Percentiles rank a stretch among this genome's conserved stretches.
These are phyloP conservation scores for Electrona antarctica DNA, from an alignment of 2,113 vertebrate genomes.

Conservation along the genomic window DNA sequence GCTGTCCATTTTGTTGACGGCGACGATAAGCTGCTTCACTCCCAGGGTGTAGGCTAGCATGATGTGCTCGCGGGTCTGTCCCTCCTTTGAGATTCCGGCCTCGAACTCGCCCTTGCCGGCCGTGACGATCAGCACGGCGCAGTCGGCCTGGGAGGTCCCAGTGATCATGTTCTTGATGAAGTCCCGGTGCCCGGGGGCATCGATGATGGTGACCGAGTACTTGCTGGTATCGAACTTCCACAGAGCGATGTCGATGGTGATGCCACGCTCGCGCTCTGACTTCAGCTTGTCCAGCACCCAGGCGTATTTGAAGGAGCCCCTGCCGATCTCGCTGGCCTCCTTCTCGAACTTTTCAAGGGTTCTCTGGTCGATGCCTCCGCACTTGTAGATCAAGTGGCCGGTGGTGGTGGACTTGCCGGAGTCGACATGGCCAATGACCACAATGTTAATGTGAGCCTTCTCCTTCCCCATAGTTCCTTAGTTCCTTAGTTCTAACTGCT, in stretches of 20 bases:
- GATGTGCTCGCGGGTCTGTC: conserved; percentile 89
- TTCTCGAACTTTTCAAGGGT: no score
- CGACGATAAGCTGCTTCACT: conserved; percentile 87
- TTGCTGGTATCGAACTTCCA: conserved; percentile 91
- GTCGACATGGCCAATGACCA: conserved; percentile 90
- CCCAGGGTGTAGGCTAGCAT: conserved; percentile 89
- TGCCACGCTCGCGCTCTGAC: conserved; percentile 87
- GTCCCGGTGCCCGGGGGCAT: conserved; percentile 90
- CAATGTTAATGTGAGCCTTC: conserved; percentile 91
- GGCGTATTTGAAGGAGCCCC: conserved; percentile 77
- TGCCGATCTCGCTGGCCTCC: no score
- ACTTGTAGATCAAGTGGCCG: no score
- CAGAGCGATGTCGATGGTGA: conserved; percentile 89
- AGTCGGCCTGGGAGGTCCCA: no score
- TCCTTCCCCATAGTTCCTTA: conserved; percentile 84
- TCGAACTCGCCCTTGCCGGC: conserved; percentile 88
- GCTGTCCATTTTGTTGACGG: conserved; percentile 88
- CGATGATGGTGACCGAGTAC: conserved; percentile 89
- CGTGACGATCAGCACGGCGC: conserved; percentile 79
- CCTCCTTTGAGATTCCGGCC: conserved; percentile 88
- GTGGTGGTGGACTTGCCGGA: no score
- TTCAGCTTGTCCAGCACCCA: conserved; percentile 92
- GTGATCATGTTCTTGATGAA: conserved; percentile 88
- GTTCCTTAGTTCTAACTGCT: no score
- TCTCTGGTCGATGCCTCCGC: no score